Evolutionary conservation across 2,797 vertebrate genomes (phyloP).

Genomic region (Cryptoprocta ferox): DNA sequence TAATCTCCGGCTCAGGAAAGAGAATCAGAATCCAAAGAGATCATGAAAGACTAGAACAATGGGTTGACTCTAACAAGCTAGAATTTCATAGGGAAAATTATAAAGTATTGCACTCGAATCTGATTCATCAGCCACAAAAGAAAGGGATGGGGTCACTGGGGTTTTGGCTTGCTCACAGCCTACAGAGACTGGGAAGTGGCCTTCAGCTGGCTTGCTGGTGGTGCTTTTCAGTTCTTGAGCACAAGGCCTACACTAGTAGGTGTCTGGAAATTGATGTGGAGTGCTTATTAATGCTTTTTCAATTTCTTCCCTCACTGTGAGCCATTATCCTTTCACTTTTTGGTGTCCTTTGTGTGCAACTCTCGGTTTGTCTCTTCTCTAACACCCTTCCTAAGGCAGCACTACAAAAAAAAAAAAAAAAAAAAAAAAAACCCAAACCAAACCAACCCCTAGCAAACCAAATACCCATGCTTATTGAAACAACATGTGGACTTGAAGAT

Average conservation of each 20-base stretch:
- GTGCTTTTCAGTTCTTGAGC: background rate
- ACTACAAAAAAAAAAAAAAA: background rate
- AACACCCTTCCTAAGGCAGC: background rate
- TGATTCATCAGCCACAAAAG: constrained; percentile 12
- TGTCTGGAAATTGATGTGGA: background rate
- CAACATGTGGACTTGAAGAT: background rate
- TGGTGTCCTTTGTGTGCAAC: background rate
- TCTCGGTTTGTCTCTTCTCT: background rate
- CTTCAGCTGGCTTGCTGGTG: background rate
- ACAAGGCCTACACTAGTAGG: background rate
- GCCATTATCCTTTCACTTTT: background rate
- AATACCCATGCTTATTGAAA: constrained; percentile 1
- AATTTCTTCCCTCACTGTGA: background rate
- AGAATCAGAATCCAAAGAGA: constrained; percentile 4
- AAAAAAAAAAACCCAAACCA: background rate
- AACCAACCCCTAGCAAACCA: background rate
- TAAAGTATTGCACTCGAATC: background rate
- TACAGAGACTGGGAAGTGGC: background rate
- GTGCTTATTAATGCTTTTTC: background rate
- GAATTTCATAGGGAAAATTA: background rate
- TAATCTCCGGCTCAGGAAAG: background rate
- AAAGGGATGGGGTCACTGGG: background rate
- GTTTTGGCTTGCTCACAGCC: background rate
- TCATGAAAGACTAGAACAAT: background rate
- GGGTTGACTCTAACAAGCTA: background rate